Conservation (phyloP, 1,140 invertebrate genomes). For the Bombus haemorrhoidalis region DNA sequence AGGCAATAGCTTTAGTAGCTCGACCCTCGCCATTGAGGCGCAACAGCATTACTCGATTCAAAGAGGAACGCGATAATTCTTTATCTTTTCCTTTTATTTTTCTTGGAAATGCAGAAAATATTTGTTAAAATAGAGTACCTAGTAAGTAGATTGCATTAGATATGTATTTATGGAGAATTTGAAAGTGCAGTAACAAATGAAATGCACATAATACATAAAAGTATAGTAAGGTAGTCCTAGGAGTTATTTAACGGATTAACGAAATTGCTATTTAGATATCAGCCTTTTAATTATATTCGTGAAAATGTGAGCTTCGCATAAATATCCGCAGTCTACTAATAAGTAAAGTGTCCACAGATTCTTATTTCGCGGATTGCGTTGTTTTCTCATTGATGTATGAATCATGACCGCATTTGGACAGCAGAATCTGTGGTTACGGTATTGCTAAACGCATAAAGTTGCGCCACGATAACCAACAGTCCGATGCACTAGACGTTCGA, state of each 20-base stretch:
- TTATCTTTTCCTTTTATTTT: neutral
- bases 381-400: neutral
- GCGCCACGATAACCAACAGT: neutral
- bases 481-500: neutral
- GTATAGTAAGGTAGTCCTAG: too few relatives aligned
- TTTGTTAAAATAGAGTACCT: neutral
- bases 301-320: neutral
- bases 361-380: neutral
- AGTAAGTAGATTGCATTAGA: too few relatives aligned
- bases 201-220: too few relatives aligned
- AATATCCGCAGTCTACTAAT: neutral
- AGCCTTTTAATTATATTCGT: neutral
- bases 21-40: neutral
- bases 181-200: too few relatives aligned
- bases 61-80: neutral
- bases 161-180: too few relatives aligned
- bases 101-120: neutral
- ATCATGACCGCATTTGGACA: neutral
- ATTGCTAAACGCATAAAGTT: neutral
- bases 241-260: neutral
- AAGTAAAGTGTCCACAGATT: neutral
- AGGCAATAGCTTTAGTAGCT: neutral
- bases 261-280: neutral
- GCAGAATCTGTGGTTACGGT: neutral
- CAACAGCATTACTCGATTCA: neutral